Evolutionary conservation across 2,888 invertebrate genomes (phyloP).

Genomic region (Tipula lateralis): DNA sequence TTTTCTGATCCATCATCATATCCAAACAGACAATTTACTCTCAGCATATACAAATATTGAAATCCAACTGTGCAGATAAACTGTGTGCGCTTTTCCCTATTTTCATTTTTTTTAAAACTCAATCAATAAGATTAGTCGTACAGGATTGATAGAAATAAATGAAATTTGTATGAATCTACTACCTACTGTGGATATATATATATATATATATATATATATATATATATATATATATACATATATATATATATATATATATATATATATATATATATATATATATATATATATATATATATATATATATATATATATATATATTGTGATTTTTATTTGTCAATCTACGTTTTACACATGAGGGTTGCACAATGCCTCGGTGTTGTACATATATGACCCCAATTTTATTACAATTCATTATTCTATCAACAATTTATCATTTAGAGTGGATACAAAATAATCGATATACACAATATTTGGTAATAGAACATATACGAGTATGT

Average conservation of each 20-base stretch:
- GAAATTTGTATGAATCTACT: neutral
- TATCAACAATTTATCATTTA: neutral
- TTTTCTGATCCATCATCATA: neutral
- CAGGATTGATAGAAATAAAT: neutral
- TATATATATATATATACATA: too few relatives aligned
- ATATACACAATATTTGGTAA: neutral
- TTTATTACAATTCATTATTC: neutral
- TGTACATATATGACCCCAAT: neutral
- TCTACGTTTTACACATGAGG: neutral
- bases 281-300: too few relatives aligned
- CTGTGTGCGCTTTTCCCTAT: neutral
- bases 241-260: too few relatives aligned
- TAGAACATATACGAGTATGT: neutral
- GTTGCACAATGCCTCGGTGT: neutral
- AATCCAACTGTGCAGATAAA: neutral
- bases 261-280: too few relatives aligned
- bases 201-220: neutral
- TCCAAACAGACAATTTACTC: neutral
- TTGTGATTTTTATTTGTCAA: neutral
- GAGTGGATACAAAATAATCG: neutral
- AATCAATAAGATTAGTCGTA: neutral
- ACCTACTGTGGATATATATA: neutral
- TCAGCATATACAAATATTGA: neutral
- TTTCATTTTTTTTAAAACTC: neutral
- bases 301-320: too few relatives aligned